Evolutionary conservation across 2,113 vertebrate genomes (phyloP).

Genomic region (Rissa tridactyla): DNA sequence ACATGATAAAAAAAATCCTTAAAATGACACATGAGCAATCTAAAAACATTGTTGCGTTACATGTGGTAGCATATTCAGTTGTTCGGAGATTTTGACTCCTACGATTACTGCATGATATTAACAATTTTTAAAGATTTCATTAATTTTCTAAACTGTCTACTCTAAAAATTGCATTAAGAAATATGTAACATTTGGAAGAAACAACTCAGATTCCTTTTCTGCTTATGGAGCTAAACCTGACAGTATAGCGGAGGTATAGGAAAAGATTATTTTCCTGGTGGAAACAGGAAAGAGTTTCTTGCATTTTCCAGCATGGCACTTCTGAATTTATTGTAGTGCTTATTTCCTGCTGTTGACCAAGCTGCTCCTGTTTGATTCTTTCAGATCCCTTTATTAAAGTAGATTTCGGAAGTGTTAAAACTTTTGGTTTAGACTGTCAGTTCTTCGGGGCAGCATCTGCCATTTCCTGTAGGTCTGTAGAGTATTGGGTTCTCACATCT

Average conservation of each 20-base stretch:
- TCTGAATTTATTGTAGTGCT: not conserved
- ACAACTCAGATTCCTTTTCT: not conserved
- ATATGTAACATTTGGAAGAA: not conserved
- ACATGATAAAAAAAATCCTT: not conserved
- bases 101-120: not conserved
- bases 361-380: not conserved
- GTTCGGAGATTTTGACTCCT: not conserved
- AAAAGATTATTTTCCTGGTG: not conserved
- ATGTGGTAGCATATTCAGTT: not conserved
- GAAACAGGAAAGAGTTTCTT: not conserved
- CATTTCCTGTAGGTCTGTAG: not conserved
- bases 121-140: not conserved
- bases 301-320: not conserved
- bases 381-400: not conserved
- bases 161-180: not conserved
- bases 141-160: not conserved
- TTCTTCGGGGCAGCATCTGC: not conserved
- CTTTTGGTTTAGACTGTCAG: not conserved
- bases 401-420: not conserved
- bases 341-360: not conserved
- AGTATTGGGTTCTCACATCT: not conserved
- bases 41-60: not conserved
- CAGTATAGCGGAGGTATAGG: not conserved
- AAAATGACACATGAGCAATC: not conserved
- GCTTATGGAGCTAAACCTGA: not conserved